Evolutionary conservation across 2,888 invertebrate genomes (phyloP), one percentile per base, ranked within the genome.

Genomic region (Agriotes lineatus): DNA sequence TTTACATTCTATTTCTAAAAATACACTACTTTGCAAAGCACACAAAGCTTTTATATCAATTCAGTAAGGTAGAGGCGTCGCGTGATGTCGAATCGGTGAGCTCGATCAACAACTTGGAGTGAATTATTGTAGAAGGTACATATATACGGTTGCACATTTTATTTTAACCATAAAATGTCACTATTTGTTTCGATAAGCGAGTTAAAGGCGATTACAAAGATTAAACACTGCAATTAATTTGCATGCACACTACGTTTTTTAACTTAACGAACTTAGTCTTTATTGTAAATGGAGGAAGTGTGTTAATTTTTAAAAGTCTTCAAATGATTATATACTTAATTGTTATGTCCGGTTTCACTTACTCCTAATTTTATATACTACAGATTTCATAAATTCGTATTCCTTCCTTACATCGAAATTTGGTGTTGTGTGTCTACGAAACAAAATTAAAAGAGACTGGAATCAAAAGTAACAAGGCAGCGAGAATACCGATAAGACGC

Each of bases 401-500:
- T n/a, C n/a, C n/a, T n/a, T n/a, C n/a, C n/a, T n/a, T n/a, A n/a
- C 7, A 25, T 25, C 7, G 25, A 25, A n/a, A 25, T 25, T 25
- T 25, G 25, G 7, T 25, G n/a, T n/a, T n/a, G 25, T 25, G 7
- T 7, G 25, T 25, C 25, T 7, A 5, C 25, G 42, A 42, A n/a
- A 30, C 25, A 39, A 69, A 69, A 69, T 65, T 69, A 65, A 56
- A 61, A 65, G 54, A 57, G 65, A 70, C 67, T 70, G 42, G 58
- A 70, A 67, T 70, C 70, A 70, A 66, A 70, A 67, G 62, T 70
- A 70, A 70, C 70, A 67, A 70, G 76, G 77, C 76, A 77, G 73
- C 74, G 78, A 79, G 81, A 81, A 81, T 81, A 75, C 79, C 79
- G 80, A 81, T 78, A 81, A 81, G 82, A 82, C 80, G 78, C 79